Conservation (phyloP, 2,113 vertebrate genomes). For the Cnemophilus loriae region DNA sequence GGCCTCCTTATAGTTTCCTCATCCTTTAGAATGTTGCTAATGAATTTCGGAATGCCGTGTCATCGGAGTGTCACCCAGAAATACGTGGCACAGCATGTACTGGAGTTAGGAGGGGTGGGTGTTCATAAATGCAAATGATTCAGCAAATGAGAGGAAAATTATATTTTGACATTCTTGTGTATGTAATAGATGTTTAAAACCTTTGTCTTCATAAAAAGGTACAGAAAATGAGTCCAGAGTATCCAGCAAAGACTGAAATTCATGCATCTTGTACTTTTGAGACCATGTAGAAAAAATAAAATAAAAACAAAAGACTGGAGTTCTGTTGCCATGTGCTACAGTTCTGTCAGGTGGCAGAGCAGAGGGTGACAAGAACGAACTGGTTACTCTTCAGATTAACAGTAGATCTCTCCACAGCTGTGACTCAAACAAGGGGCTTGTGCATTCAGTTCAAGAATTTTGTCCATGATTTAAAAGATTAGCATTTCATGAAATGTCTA, state of each 20-base stretch:
- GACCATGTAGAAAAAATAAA: neutral
- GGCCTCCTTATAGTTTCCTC: neutral
- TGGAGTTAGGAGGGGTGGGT: constrained; percentile 7
- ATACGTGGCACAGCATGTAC: constrained; percentile 2
- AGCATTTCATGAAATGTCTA: neutral
- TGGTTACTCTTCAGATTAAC: neutral
- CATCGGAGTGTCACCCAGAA: neutral
- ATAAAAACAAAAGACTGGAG: neutral
- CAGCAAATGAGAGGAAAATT: constrained; percentile 29
- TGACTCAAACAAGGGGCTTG: neutral
- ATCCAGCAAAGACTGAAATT: neutral
- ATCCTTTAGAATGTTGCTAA: neutral
- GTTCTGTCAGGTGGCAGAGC: neutral
- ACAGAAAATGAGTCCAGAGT: neutral
- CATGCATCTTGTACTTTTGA: neutral
- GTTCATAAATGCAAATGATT: constrained; percentile 9
- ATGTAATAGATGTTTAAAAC: neutral
- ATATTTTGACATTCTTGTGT: constrained; percentile 31
- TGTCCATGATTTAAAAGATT: neutral
- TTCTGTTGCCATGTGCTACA: neutral
- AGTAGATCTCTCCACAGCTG: neutral
- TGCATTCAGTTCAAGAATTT: neutral
- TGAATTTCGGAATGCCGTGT: neutral
- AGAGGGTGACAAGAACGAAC: neutral
- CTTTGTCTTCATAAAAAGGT: neutral